Conservation (phyloP, 2,797 vertebrate species). For the Chelonia mydas region DNA sequence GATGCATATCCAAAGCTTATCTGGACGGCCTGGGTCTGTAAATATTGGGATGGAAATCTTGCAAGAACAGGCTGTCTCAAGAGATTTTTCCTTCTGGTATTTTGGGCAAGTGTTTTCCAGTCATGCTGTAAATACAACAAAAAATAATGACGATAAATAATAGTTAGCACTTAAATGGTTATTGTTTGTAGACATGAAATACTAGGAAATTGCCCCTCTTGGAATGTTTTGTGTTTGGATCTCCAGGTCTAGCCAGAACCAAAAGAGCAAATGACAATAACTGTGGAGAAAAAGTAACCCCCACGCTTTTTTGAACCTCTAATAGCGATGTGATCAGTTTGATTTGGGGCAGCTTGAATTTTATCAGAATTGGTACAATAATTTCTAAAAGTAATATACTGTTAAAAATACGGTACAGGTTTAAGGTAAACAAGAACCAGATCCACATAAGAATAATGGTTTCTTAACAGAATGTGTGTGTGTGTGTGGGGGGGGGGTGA, state of each 20-base stretch:
- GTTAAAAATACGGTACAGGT: background rate
- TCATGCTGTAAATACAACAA: constrained; percentile 40
- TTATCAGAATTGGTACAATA: background rate
- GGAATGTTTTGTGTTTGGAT: constrained; percentile 34
- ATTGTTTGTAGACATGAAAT: background rate
- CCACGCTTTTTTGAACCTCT: constrained; percentile 13
- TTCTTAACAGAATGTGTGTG: background rate
- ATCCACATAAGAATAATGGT: background rate
- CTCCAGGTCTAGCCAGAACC: constrained; percentile 6
- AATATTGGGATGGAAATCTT: constrained; percentile 64
- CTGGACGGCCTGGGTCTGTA: constrained; percentile 65
- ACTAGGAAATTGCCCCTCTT: constrained; percentile 25
- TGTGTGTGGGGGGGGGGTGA: too few relatives aligned
- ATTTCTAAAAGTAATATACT: background rate
- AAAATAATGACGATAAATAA: constrained; percentile 59
- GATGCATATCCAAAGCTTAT: constrained; percentile 72
- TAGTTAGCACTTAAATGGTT: constrained; percentile 37
- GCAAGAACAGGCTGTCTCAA: constrained; percentile 68
- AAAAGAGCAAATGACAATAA: constrained; percentile 17
- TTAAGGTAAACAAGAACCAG: background rate
- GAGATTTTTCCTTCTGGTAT: constrained; percentile 60
- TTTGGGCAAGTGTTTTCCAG: constrained; percentile 61
- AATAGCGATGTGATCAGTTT: background rate
- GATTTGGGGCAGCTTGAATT: background rate
- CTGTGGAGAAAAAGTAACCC: background rate